These are phyloP conservation scores for Temnothorax ravouxi DNA, from an alignment of 2,888 invertebrate species.

Conservation along the genomic window DNA sequence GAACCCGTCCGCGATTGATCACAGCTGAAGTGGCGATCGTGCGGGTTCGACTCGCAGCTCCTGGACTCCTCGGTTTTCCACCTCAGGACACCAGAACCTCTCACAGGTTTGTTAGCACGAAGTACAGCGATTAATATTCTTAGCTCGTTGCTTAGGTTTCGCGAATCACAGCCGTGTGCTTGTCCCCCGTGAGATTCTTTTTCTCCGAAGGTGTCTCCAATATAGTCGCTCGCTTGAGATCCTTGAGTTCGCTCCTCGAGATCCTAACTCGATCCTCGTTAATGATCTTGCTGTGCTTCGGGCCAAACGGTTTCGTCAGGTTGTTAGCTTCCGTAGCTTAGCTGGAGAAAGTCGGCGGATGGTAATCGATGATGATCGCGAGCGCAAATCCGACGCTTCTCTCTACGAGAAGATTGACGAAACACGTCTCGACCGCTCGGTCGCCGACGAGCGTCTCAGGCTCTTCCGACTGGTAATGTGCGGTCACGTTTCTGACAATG, in stretches of 20 bases:
- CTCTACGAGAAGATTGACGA: slow-evolving; percentile 52
- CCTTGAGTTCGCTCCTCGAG: not conserved
- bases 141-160: slow-evolving; percentile 22
- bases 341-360: slow-evolving; percentile 31
- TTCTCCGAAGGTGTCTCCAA: not conserved
- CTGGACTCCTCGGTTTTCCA: slow-evolving; percentile 10
- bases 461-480: slow-evolving; percentile 53
- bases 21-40: not conserved
- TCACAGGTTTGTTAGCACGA: not conserved
- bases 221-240: slow-evolving; percentile 6
- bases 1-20: not conserved
- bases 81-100: not conserved
- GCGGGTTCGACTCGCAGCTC: not conserved
- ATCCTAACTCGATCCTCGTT: not conserved
- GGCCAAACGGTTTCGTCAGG: slow-evolving; percentile 13
- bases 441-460: slow-evolving; percentile 56
- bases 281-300: not conserved
- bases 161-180: slow-evolving; percentile 35
- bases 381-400: slow-evolving; percentile 30
- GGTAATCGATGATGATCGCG: slow-evolving; percentile 30
- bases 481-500: slow-evolving; percentile 55
- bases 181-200: not conserved
- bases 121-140: slow-evolving; percentile 16
- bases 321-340: not conserved
- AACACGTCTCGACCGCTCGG: slow-evolving; percentile 55